phyloP scores from a whole-genome alignment of 2,888 invertebrate species.

The Lottia gigantea region DNA sequence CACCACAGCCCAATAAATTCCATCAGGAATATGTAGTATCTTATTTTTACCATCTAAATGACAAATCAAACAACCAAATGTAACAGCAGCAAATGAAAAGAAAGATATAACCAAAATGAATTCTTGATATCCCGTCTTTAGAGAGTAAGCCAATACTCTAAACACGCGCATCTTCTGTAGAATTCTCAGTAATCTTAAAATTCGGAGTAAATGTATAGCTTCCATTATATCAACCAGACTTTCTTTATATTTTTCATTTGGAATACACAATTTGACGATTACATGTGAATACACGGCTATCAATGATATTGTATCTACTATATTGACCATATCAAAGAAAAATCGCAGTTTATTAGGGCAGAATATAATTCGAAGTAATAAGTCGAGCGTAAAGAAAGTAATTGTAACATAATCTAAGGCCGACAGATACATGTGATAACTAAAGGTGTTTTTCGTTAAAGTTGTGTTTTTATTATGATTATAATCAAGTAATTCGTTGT shows the following conservation, averaged over 20 bases:
- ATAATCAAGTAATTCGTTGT: background rate
- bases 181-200: background rate
- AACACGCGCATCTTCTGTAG: background rate
- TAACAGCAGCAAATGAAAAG: background rate
- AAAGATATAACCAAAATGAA: background rate
- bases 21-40: slow-evolving; percentile 8
- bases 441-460: background rate
- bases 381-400: slow-evolving; percentile 12
- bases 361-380: background rate
- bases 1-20: slow-evolving; percentile 8
- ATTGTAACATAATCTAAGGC: background rate
- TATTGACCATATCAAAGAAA: slow-evolving; percentile 1
- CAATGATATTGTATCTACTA: slow-evolving; percentile 2
- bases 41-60: background rate
- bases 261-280: background rate
- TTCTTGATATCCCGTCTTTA: background rate
- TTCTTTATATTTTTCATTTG: background rate
- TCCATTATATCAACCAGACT: background rate
- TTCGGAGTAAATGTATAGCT: background rate
- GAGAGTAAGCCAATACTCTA: background rate
- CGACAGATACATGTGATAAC: background rate
- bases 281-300: background rate
- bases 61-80: background rate
- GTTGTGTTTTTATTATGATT: background rate
- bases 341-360: slow-evolving; percentile 11